These are phyloP conservation scores for Drosophila affinis DNA, from an alignment of 2,888 invertebrate species.

Conservation along the genomic window DNA sequence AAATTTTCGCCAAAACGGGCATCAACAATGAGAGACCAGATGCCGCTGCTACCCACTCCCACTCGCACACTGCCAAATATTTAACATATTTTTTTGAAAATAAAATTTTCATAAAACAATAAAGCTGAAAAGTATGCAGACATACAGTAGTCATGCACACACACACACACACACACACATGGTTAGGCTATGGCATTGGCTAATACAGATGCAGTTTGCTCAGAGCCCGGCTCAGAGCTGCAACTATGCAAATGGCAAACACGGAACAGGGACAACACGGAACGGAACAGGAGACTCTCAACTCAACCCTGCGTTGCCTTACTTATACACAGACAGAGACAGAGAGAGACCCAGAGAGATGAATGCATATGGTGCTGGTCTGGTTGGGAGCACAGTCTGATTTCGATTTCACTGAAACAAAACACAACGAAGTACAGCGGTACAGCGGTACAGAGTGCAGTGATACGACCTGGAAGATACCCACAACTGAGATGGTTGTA, in stretches of 20 bases:
- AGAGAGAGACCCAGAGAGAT: neutral
- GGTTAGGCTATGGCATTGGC: slow-evolving; percentile 6
- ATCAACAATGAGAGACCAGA: slow-evolving; percentile 57
- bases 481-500: neutral
- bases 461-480: neutral
- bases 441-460: neutral
- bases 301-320: neutral
- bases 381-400: neutral
- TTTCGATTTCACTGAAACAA: slow-evolving; percentile 45
- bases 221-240: slow-evolving; percentile 6
- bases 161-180: slow-evolving; percentile 5
- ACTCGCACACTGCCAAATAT: slow-evolving; percentile 23
- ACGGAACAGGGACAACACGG: slow-evolving; percentile 16
- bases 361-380: slow-evolving; percentile 7
- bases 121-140: slow-evolving; percentile 56
- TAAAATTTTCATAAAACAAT: slow-evolving; percentile 68
- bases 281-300: neutral
- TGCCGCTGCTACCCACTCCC: slow-evolving; percentile 43
- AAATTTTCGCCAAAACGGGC: slow-evolving; percentile 54
- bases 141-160: slow-evolving; percentile 4
- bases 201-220: slow-evolving; percentile 40
- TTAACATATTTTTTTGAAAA: slow-evolving; percentile 53
- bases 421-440: neutral
- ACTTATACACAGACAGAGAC: neutral
- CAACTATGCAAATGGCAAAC: slow-evolving; percentile 54